These are phyloP conservation scores for Heliconius congener DNA, from an alignment of 1,140 invertebrate species.

Conservation along the genomic window DNA sequence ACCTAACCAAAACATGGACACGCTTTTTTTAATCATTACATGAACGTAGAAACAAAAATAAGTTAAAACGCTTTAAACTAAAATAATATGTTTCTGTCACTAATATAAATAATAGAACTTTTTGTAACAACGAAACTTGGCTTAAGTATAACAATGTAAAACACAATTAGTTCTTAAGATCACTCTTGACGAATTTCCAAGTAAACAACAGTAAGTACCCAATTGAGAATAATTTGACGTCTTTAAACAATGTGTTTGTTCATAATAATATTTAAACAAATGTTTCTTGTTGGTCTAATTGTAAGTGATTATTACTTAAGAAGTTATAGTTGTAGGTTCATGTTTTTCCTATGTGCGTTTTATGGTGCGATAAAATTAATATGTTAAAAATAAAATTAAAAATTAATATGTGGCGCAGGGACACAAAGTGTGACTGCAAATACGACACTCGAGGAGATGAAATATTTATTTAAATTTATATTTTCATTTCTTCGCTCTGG, in stretches of 20 bases:
- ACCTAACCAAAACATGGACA: background rate
- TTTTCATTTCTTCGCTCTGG: too few species aligned
- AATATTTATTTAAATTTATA: too few species aligned
- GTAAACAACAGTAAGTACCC: background rate
- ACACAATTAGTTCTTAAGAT: background rate
- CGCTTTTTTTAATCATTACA: background rate
- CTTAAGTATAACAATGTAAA: background rate
- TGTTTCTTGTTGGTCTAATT: background rate
- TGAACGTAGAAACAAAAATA: background rate
- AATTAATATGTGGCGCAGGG: too few species aligned
- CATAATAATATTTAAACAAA: background rate
- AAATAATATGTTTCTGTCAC: background rate
- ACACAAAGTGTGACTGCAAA: too few species aligned
- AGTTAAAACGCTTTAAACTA: background rate
- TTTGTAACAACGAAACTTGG: background rate
- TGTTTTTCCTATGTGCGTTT: background rate
- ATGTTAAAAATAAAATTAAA: too few species aligned
- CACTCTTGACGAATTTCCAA: background rate
- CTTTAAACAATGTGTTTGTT: background rate
- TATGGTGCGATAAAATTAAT: too few species aligned
- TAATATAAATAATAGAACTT: background rate
- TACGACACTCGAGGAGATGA: too few species aligned
- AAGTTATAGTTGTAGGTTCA: background rate
- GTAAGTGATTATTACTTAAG: background rate
- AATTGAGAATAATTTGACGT: slow-evolving; percentile 1